Conservation (phyloP, 2,797 vertebrate genomes). For the Diceros bicornis region DNA sequence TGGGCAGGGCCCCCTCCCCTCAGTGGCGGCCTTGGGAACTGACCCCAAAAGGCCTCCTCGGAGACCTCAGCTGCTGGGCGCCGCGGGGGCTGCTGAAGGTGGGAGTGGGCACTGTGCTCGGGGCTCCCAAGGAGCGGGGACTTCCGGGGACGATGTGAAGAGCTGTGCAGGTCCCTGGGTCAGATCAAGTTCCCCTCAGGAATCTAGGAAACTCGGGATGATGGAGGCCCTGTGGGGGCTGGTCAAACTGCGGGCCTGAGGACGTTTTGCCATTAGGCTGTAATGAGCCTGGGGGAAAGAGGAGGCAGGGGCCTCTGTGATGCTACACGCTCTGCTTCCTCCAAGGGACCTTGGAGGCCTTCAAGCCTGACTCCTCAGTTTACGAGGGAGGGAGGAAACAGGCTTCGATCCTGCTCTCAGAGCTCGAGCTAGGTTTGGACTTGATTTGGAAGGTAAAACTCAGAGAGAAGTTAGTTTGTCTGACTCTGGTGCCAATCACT, state of each 20-base stretch:
- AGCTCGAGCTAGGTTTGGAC: not conserved
- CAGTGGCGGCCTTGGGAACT: not conserved
- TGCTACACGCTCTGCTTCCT: not conserved
- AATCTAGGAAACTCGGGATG: not conserved
- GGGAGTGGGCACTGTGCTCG: not conserved
- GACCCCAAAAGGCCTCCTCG: not conserved
- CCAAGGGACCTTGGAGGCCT: not conserved
- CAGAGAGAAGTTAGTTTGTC: constrained; percentile 5
- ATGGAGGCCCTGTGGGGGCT: not conserved
- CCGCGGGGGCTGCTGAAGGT: not conserved
- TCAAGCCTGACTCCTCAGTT: not conserved
- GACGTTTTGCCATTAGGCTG: not conserved
- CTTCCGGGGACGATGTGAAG: not conserved
- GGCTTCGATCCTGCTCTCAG: not conserved
- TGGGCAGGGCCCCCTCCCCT: not conserved
- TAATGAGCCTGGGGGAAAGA: not conserved
- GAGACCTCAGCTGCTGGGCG: not conserved
- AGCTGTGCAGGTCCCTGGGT: not conserved
- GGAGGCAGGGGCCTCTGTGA: not conserved
- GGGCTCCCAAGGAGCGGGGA: not conserved
- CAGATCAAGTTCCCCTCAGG: not conserved
- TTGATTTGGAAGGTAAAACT: constrained; percentile 48
- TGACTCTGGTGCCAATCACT: constrained; percentile 15
- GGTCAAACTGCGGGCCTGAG: not conserved
- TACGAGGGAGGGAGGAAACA: not conserved